phyloP scores from a whole-genome alignment of 2,888 invertebrate genomes.

The Nysson spinosus region DNA sequence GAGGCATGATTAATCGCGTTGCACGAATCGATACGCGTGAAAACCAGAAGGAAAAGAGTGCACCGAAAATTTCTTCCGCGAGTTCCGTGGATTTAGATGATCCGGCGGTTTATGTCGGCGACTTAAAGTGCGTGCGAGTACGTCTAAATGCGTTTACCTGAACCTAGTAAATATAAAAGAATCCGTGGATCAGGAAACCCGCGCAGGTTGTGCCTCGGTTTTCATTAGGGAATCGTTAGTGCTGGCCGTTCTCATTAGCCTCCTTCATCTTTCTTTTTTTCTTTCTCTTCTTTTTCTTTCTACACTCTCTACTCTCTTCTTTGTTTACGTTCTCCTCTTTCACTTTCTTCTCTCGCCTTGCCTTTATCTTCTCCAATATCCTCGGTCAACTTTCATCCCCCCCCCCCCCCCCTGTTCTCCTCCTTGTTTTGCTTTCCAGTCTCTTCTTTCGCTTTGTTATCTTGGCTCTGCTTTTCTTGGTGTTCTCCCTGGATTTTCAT shows the following conservation, averaged over 20 bases:
- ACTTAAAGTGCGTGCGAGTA: constrained; percentile 6
- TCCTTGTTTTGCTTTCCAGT: no score
- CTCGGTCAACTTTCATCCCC: no score
- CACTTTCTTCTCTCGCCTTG: constrained; percentile 9
- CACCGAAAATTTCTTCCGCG: constrained; percentile 2
- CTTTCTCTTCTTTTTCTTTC: constrained; percentile 6
- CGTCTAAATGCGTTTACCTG: constrained; percentile 6
- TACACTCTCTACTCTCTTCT: constrained; percentile 6
- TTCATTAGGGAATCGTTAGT: constrained; percentile 74
- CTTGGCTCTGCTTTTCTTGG: no score
- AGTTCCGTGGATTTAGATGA: no score
- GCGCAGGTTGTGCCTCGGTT: constrained; percentile 59
- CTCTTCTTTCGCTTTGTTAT: no score
- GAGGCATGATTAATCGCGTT: constrained; percentile 8
- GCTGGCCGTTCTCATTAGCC: constrained; percentile 68
- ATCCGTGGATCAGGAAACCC: constrained; percentile 59
- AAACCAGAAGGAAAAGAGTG: not conserved
- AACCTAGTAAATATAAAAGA: constrained; percentile 46
- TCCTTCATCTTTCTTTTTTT: constrained; percentile 41
- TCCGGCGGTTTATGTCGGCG: constrained; percentile 18
- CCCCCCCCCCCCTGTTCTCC: no score
- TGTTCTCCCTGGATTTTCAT: no score
- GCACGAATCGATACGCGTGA: constrained; percentile 2
- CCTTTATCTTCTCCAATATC: constrained; percentile 4
- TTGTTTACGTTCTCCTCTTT: constrained; percentile 28